Conservation (phyloP, 2,888 invertebrate genomes). For the Agriopis marginaria region DNA sequence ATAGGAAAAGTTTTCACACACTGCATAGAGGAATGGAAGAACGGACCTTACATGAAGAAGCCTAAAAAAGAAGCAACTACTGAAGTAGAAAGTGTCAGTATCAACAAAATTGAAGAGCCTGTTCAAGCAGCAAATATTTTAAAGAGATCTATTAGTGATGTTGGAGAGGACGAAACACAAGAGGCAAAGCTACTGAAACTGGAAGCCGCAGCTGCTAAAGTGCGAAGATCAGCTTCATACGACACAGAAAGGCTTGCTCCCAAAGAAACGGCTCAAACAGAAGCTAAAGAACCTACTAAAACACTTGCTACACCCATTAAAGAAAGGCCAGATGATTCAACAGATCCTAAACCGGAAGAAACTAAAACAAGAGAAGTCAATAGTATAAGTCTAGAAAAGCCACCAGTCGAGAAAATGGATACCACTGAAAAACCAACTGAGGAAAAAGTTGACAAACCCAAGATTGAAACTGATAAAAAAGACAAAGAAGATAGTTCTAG, state of each 20-base stretch:
- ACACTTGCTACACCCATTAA: constrained; percentile 36
- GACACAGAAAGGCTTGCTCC: constrained; percentile 69
- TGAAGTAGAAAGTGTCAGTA: constrained; percentile 56
- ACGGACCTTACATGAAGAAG: constrained; percentile 75
- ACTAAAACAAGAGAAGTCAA: constrained; percentile 14
- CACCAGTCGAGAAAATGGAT: constrained; percentile 37
- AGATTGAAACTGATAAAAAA: constrained; percentile 55
- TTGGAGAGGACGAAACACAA: constrained; percentile 75
- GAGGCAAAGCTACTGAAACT: constrained; percentile 75
- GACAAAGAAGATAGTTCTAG: constrained; percentile 73
- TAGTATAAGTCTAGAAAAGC: constrained; percentile 10
- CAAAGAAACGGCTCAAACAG: constrained; percentile 56
- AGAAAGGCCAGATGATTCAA: constrained; percentile 32
- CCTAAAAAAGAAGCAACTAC: constrained; percentile 62
- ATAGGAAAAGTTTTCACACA: constrained; percentile 87
- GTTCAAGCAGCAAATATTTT: constrained; percentile 79
- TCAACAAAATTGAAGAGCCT: constrained; percentile 62
- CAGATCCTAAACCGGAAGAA: constrained; percentile 32
- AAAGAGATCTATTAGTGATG: constrained; percentile 80
- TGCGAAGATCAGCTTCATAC: constrained; percentile 78
- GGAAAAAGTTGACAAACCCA: constrained; percentile 46
- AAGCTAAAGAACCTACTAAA: constrained; percentile 46
- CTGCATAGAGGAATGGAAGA: constrained; percentile 83
- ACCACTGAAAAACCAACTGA: constrained; percentile 44
- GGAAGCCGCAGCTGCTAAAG: constrained; percentile 79